Evolutionary conservation across 1,140 invertebrate species (phyloP), one percentile per base, ranked within the genome.

Genomic region (Bombus confusus): DNA sequence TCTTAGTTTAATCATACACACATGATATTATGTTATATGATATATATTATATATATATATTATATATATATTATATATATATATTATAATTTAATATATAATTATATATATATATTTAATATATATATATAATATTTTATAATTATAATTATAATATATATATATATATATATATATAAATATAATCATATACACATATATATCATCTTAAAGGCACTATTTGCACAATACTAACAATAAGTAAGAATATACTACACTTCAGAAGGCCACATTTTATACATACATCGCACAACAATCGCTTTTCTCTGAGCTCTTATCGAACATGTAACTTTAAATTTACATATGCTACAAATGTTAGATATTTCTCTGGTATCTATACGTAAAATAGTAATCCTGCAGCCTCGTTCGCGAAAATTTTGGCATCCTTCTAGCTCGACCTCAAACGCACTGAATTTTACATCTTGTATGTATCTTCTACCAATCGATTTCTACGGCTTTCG

Each of bases 381-480:
- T 52, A 31, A 39, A 75, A 83, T 47, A 57, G 28, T 47, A 59
- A 78, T 68, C 39, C n/a, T 28, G 81, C 18, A 69, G 74, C 74
- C 43, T 75, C 39, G 31, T 83, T 69, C 62, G 18, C 25, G 37
- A 75, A 64, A 79, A 76, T 85, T 86, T 76, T 87, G 66, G 79
- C 34, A 37, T 59, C 25, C 34, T 37, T 75, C 37, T 37, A 64
- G 34, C 57, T 59, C 25, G 28, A 25, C 12, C 1, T 34, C 37
- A 18, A 59, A 81, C 52, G 47, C 68, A 25, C 9, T 82, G 31
- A 9, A 47, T 4, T 64, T 8, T 39, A 52, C 22, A 13, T 43
- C 22, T 5, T 28, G 1, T 25, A 22, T 28, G 1, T 25, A 22
- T 37, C 31, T 5, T 22, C 28, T 59, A 39, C 31, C 31, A 37